Conservation (phyloP, 2,113 vertebrate species). For the Tetrax tetrax region DNA sequence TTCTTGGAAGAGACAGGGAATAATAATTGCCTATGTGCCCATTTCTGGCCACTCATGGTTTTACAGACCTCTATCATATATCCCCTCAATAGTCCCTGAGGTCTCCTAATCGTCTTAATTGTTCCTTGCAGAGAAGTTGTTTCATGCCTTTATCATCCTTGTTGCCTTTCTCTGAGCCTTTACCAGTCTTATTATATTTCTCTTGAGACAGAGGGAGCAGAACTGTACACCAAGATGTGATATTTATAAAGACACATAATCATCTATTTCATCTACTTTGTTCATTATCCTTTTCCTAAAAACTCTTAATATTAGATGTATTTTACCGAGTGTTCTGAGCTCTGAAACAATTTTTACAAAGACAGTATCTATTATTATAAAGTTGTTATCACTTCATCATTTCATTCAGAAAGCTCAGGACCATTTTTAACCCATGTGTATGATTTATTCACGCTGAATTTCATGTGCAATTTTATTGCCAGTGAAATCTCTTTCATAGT, state of each 20-base stretch:
- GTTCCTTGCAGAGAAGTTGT: background rate
- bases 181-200: background rate
- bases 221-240: background rate
- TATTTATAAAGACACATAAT: background rate
- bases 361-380: background rate
- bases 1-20: constrained; percentile 1
- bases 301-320: background rate
- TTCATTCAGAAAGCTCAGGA: background rate
- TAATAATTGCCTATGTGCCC: background rate
- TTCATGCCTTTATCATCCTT: background rate
- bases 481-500: background rate
- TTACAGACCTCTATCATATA: background rate
- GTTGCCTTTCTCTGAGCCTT: background rate
- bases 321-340: background rate
- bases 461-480: background rate
- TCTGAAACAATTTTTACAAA: background rate
- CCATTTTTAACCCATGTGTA: background rate
- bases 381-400: background rate
- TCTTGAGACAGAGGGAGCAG: background rate
- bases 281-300: background rate
- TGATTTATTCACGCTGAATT: background rate
- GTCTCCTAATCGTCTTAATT: constrained; percentile 6
- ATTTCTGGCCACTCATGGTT: background rate
- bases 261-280: background rate
- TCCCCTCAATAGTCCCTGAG: background rate